Evolutionary conservation across 2,113 vertebrate genomes (phyloP).

Genomic region (Ceyx margarethae): DNA sequence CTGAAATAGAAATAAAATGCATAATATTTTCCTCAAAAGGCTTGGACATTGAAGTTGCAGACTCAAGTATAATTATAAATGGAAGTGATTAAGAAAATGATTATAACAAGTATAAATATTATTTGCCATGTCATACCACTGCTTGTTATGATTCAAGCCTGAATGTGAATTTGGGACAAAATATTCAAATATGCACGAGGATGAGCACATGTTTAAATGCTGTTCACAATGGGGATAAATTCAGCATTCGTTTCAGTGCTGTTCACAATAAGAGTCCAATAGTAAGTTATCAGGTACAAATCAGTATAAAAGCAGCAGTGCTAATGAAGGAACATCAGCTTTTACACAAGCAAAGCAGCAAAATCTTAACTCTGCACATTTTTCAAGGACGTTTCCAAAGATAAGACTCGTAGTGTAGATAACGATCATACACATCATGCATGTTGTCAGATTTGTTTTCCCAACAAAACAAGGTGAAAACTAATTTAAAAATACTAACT

Average conservation of each 20-base stretch:
- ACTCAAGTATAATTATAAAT: neutral
- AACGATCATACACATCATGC: rapidly evolving
- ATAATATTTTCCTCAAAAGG: neutral
- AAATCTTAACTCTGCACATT: neutral
- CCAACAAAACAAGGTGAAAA: too few species aligned
- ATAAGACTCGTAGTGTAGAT: neutral
- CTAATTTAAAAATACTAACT: neutral
- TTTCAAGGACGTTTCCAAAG: neutral
- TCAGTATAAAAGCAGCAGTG: neutral
- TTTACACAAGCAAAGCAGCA: neutral
- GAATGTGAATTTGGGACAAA: neutral
- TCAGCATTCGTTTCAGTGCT: neutral
- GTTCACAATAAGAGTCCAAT: neutral
- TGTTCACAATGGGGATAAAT: neutral
- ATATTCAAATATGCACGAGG: neutral
- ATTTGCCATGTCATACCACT: neutral
- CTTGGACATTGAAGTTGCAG: neutral
- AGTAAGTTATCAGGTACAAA: neutral
- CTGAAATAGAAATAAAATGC: neutral
- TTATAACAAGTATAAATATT: neutral
- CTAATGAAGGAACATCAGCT: neutral
- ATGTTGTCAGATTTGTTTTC: neutral
- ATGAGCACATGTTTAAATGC: neutral
- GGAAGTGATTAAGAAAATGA: neutral
- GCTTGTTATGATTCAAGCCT: neutral